Conservation (phyloP, 2,797 vertebrate species). For the Presbytis comata region DNA sequence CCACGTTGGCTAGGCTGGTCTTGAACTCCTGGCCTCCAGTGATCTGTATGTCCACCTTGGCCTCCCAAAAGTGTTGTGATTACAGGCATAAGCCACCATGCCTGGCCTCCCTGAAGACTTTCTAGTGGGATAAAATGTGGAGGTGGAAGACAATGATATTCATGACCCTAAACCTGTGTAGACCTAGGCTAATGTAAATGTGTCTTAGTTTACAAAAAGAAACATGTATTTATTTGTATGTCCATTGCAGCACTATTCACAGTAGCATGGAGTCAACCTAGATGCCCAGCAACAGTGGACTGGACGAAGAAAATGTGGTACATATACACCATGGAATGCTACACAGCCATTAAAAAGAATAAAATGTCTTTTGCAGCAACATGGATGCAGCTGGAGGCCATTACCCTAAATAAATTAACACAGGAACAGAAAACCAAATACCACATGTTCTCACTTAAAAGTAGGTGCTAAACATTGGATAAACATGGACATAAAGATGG, state of each 20-base stretch:
- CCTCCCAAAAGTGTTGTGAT: neutral
- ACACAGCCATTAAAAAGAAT: neutral
- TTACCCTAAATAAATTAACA: neutral
- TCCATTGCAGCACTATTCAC: neutral
- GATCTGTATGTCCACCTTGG: neutral
- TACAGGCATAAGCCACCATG: neutral
- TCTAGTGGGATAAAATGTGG: neutral
- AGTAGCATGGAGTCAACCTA: neutral
- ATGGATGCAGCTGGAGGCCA: neutral
- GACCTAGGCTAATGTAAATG: neutral
- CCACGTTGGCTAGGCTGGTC: neutral
- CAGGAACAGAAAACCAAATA: neutral
- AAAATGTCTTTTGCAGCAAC: neutral
- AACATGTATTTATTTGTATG: neutral
- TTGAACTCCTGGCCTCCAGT: neutral
- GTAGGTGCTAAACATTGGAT: neutral
- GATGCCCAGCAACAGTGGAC: neutral
- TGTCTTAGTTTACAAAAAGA: neutral
- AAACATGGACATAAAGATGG: neutral
- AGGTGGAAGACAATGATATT: neutral
- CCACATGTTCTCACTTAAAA: neutral
- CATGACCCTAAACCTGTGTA: neutral
- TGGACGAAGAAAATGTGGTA: neutral
- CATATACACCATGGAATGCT: neutral
- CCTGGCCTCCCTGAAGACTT: neutral